phyloP scores from a whole-genome alignment of 2,888 invertebrate genomes.

The Lobophora halterata region DNA sequence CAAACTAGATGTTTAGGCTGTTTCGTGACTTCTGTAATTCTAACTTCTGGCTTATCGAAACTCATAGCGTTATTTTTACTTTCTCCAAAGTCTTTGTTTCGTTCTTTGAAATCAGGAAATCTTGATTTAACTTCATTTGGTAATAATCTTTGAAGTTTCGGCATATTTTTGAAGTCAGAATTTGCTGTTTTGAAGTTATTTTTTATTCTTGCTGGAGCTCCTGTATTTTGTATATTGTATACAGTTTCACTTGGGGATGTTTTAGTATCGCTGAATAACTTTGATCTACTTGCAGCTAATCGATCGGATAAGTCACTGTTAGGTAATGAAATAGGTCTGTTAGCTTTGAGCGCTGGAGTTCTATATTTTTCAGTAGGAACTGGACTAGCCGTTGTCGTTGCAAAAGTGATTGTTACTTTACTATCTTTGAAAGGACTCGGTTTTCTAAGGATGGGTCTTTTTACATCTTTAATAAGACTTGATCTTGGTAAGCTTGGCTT shows the following conservation, averaged over 20 bases:
- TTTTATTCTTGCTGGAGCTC: constrained; percentile 10
- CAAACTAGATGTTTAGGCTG: constrained; percentile 18
- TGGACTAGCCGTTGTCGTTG: constrained; percentile 29
- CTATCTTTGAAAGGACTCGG: constrained; percentile 31
- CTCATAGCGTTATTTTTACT: constrained; percentile 6
- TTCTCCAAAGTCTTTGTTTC: not conserved
- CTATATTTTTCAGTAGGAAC: constrained; percentile 8
- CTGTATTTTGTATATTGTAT: constrained; percentile 16
- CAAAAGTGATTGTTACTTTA: constrained; percentile 45
- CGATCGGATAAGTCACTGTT: constrained; percentile 3
- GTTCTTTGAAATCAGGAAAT: constrained; percentile 5
- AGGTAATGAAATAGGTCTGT: not conserved
- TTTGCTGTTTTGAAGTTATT: constrained; percentile 19
- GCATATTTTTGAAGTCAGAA: constrained; percentile 6
- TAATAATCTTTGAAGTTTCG: constrained; percentile 6
- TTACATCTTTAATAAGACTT: constrained; percentile 22
- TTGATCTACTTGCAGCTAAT: constrained; percentile 1
- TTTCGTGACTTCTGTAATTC: not conserved
- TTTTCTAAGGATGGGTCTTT: constrained; percentile 27
- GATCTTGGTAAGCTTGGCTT: constrained; percentile 23
- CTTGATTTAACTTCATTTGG: constrained; percentile 5
- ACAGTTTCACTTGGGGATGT: constrained; percentile 24
- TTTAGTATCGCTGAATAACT: constrained; percentile 5
- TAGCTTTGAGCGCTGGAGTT: constrained; percentile 3
- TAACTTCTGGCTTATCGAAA: constrained; percentile 1